A percentile compares a stretch with the other conserved stretches of the same genome.
phyloP scores from a whole-genome alignment of 1,140 invertebrate genomes.

The Probaryconus sp. region DNA sequence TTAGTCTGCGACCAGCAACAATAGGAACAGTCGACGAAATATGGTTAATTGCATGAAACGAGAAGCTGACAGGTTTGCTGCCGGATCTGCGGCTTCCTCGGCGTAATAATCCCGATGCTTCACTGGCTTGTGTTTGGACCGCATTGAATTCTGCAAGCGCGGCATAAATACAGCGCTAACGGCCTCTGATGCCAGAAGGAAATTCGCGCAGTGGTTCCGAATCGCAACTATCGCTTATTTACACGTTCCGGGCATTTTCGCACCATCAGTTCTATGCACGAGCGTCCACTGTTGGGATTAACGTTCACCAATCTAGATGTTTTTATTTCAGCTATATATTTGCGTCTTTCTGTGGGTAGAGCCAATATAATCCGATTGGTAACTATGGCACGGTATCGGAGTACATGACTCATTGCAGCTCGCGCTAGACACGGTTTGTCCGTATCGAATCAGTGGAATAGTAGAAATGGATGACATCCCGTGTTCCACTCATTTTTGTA shows the following conservation, averaged over 20 bases:
- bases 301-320: constrained; percentile 37
- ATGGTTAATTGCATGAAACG: constrained; percentile 55
- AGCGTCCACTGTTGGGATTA: constrained; percentile 52
- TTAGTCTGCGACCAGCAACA: constrained; percentile 18
- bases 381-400: constrained; percentile 16
- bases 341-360: constrained; percentile 32
- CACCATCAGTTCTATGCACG: constrained; percentile 49
- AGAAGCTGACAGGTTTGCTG: constrained; percentile 45
- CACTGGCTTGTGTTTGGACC: constrained; percentile 26
- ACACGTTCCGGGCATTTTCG: constrained; percentile 58
- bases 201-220: constrained; percentile 53
- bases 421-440: constrained; percentile 2
- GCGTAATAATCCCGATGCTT: constrained; percentile 44
- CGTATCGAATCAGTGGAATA: no score
- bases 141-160: constrained; percentile 42
- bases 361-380: constrained; percentile 58
- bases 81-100: constrained; percentile 50
- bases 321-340: constrained; percentile 56
- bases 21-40: constrained; percentile 45
- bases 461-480: no score
- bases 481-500: no score
- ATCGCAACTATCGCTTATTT: constrained; percentile 56
- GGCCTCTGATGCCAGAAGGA: constrained; percentile 28
- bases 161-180: constrained; percentile 42
- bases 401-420: constrained; percentile 40